Evolutionary conservation across 1,140 invertebrate genomes (phyloP), one percentile per base, ranked within the genome.

Genomic region (Drosophila ambigua): DNA sequence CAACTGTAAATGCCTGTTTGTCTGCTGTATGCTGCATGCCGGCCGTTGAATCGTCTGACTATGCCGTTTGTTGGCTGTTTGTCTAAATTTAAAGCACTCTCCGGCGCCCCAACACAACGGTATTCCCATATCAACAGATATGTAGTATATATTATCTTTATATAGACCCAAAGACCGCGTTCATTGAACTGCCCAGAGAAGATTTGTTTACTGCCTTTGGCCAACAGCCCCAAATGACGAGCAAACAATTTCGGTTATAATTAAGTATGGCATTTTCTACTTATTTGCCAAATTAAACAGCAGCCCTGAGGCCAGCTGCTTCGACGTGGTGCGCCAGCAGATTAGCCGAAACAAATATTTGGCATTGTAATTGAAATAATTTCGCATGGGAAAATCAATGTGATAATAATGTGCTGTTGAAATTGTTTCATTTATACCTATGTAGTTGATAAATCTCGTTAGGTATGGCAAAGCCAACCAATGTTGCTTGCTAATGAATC

Each of bases 41-140:
- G 35, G 26, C 46, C 11, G 5, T 28, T 7, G 26, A 7, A 39
- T 2, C 35, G 48, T 45, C 46, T 64, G 61, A 46, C 44, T 11
- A 28, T 72, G 59, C 15, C 44, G 68, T 77, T 54, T 75, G 59
- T 58, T 77, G 45, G 75, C 64, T 74, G 80, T 79, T 83, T 83
- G 80, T 85, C 67, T 79, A 84, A 84, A 85, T 84, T 81, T 87
- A 81, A 87, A 77, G 73, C 77, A 85, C 77, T 84, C 72, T 69
- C 35, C 5, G 35, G 11, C 13, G 58, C 44, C 45, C 31, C 39
- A 65, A 59, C 66, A 5, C 26, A 28, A 28, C 5, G 26, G 26
- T 28, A 28, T 28, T 28, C 26, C 1, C 5, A 28, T 7, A 28
- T 28, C 6, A 7, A 1, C 5, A 7, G 26, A 28, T 28, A 20